These are phyloP conservation scores for Sebastes baramenuke DNA, from an alignment of 2,797 vertebrate genomes.

Conservation along the genomic window DNA sequence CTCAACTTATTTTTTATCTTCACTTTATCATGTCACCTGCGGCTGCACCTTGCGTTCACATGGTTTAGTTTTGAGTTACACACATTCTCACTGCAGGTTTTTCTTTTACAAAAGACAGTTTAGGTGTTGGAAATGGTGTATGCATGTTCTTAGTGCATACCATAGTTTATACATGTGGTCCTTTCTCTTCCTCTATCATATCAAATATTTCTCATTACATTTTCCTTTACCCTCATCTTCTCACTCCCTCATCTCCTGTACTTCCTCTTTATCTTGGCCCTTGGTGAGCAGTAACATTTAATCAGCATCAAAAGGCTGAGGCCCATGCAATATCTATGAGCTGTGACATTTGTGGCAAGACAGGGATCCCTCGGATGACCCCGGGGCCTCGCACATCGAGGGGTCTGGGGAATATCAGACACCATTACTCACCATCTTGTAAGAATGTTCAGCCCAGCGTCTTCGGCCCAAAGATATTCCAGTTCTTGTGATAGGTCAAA, in stretches of 20 bases:
- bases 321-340: constrained; percentile 67
- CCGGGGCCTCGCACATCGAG: constrained; percentile 14
- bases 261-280: constrained; percentile 32
- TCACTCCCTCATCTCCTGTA: not conserved
- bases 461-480: constrained; percentile 39
- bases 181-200: not conserved
- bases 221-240: not conserved
- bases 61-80: not conserved
- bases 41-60: no score
- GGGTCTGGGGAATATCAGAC: constrained; percentile 59
- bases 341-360: constrained; percentile 69
- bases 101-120: not conserved
- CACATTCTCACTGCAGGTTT: not conserved
- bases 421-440: constrained; percentile 59
- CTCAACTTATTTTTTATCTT: not conserved
- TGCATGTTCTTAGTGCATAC: not conserved
- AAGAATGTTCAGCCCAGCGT: constrained; percentile 31
- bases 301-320: constrained; percentile 69
- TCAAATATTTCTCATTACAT: not conserved
- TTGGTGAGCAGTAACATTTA: constrained; percentile 64
- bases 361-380: constrained; percentile 57
- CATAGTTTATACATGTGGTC: not conserved
- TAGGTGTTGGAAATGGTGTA: not conserved
- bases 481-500: constrained; percentile 49
- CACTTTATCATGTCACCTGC: not conserved